Base-by-base conservation (phyloP, 23 tunicate species). In the Oikopleura albicans region DNA sequence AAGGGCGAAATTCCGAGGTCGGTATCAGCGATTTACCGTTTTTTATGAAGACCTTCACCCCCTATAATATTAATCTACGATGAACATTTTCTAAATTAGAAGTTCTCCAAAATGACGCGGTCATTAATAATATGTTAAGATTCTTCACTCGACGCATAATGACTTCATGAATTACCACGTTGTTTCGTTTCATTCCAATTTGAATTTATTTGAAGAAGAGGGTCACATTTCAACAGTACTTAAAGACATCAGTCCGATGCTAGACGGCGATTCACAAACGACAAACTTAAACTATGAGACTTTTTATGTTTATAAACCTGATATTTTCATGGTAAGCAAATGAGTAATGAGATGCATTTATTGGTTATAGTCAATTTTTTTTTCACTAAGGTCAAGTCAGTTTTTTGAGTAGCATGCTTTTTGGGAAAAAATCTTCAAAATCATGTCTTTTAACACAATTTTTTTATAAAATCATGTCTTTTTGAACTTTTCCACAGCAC, bases 291-390 rank as follows among this genome's bases (percentile, higher is more conserved):
- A 49, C 12, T 49, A 49, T 22, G 63, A 49, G 63, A 49, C 12
- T 49, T 49, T 71, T 71, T 71, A 71, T 71, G 37, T 16, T 29
- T 71, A 71, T 37, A 71, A 71, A 71, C 79, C 79, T 16, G 79
- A 71, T 31, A 71, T 71, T 2, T 12, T 71, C 37, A 71, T 12
- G 79, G 79, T 71, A 71, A 49, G 63, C 12, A 49, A 49, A 49
- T 8, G 63, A 49, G 63, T 49, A 49, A 49, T 8, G 63, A 49
- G 63, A 49, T 49, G n/a, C n/a, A n/a, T n/a, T n/a, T n/a, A n/a
- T n/a, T n/a, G n/a, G n/a, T n/a, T n/a, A n/a, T n/a, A n/a, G n/a
- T n/a, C n/a, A n/a, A n/a, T n/a, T n/a, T n/a, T n/a, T n/a, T n/a
- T n/a, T n/a, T n/a, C n/a, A n/a, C n/a, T n/a, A n/a, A n/a, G n/a